Evolutionary conservation across 2,888 invertebrate genomes (phyloP), one percentile per base, ranked within the genome.

Genomic region (Axea sp.): DNA sequence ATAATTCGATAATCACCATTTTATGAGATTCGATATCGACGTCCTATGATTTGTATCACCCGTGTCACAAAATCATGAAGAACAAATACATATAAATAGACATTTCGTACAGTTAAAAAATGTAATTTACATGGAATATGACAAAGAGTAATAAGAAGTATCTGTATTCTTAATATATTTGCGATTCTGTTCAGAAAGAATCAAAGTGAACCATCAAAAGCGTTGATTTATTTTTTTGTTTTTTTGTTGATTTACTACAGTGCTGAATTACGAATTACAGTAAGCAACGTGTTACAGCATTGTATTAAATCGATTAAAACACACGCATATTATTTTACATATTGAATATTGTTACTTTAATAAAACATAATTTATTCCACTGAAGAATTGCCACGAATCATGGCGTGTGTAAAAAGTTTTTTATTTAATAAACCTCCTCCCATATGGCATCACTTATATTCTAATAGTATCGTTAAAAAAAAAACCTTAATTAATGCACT

Each of bases 331-430:
- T 57, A 71, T 57, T 71, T 71, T 71, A 83, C 76, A 81, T 82
- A 80, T 79, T 69, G 76, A 75, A 22, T 80, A 82, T 73, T 77
- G 80, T 81, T 83, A 83, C 75, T 79, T 81, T 80, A 85, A 84
- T 84, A 82, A 84, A 84, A 73, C 73, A 78, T 72, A 80, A 77
- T 79, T 81, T 78, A 77, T 72, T 75, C 62, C 41, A 55, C 60
- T 57, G 43, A 49, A 71, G 55, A 78, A 76, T 75, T 77, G 77
- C 76, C 78, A 80, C 80, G 77, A 80, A 33, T 35, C 11, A 59
- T 53, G 59, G 39, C 65, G 7, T 28, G 62, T 67, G 45, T 62
- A 37, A 24, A 33, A n/a, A 14, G 33, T 35, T 17, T 49, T 72
- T 64, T 53, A 37, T 37, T 45, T 1, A 31, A 68, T 67, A 43